Evolutionary conservation across 2,888 invertebrate genomes (phyloP).

Genomic region (Brassicogethes aeneus): DNA sequence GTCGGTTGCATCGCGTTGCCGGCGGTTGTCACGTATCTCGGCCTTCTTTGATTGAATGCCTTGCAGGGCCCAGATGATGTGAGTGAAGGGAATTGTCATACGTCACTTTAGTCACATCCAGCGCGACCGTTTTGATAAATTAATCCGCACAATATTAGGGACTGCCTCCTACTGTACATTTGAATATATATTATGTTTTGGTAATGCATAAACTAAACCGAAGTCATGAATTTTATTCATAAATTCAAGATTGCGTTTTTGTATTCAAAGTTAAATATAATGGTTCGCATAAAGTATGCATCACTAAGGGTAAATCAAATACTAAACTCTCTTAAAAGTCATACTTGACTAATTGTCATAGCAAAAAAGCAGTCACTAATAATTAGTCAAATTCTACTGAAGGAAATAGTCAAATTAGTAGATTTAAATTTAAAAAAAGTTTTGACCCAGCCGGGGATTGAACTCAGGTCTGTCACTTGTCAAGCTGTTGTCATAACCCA

Average conservation of each 20-base stretch:
- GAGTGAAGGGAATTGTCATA: conserved; percentile 30
- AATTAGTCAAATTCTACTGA: no score
- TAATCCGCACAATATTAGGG: conserved; percentile 16
- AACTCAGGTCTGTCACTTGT: no score
- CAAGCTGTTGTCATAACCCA: no score
- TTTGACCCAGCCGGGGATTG: no score
- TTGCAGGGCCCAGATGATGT: conserved; percentile 25
- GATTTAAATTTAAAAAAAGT: no score
- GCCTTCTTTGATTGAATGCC: conserved; percentile 26
- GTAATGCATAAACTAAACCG: neutral
- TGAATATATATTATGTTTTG: conserved; percentile 9
- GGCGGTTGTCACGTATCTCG: conserved; percentile 21
- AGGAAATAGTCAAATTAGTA: no score
- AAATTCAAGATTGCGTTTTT: no score
- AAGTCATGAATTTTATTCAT: neutral
- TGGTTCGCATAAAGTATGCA: no score
- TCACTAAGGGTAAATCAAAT: no score
- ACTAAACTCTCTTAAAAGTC: neutral
- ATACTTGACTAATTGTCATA: no score
- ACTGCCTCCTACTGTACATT: conserved; percentile 11
- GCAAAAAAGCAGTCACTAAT: no score
- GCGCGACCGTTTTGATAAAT: conserved; percentile 30
- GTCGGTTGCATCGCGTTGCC: conserved; percentile 6
- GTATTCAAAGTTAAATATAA: no score
- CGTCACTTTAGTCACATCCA: conserved; percentile 32